Evolutionary conservation across 92 coral and sea anemone genomes (phyloP).

Genomic region (Phymanthus crucifer): DNA sequence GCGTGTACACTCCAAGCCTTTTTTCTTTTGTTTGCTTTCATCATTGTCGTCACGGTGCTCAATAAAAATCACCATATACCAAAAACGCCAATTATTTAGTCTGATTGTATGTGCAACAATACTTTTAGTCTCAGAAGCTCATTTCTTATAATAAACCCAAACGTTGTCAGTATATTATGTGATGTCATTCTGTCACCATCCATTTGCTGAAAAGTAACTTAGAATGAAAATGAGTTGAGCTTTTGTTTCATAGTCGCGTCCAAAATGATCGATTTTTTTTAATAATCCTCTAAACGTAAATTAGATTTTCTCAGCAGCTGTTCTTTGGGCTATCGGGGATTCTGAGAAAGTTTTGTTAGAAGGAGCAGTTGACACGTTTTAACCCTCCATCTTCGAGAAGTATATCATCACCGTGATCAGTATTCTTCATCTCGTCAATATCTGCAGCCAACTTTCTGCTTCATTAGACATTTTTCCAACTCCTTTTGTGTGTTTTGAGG

Average conservation of each 20-base stretch:
- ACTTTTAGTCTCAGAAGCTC: not conserved
- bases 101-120: not conserved
- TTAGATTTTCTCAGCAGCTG: not conserved
- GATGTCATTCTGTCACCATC: too few species aligned
- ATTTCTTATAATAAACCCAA: not conserved
- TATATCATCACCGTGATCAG: not conserved
- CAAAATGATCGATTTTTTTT: too few species aligned
- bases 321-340: not conserved
- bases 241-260: too few species aligned
- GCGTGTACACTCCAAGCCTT: not conserved
- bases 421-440: not conserved
- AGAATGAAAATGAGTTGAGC: too few species aligned
- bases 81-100: not conserved
- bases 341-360: constrained; percentile 1
- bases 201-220: too few species aligned
- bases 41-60: not conserved
- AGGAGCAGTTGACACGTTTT: constrained; percentile 2
- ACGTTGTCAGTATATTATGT: not conserved
- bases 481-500: constrained; percentile 8
- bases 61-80: not conserved
- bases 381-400: constrained; percentile 1
- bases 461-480: not conserved
- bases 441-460: not conserved
- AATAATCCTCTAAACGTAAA: not conserved
- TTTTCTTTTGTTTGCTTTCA: not conserved